A percentile compares a stretch with the other conserved stretches of the same genome.
These are phyloP conservation scores for Alaudala cheleensis DNA, from an alignment of 2,113 vertebrate species.

Conservation along the genomic window DNA sequence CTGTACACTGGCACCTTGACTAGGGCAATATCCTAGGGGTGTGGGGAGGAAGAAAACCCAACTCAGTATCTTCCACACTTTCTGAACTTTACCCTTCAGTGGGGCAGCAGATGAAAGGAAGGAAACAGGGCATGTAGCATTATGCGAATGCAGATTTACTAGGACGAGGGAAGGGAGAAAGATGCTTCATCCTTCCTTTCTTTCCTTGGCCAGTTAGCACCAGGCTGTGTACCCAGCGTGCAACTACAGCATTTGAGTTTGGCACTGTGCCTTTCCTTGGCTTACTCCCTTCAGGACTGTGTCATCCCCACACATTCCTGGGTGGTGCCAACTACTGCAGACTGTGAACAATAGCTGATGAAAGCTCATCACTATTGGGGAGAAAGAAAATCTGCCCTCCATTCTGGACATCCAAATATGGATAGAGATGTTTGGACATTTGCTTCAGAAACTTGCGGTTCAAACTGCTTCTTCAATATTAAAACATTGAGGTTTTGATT, in stretches of 20 bases:
- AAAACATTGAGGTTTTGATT: neutral
- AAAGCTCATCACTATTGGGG: neutral
- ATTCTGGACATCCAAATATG: neutral
- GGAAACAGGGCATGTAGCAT: rapidly evolving
- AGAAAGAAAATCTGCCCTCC: neutral
- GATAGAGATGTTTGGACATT: neutral
- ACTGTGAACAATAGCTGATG: neutral
- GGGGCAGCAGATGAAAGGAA: neutral
- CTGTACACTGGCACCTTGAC: neutral
- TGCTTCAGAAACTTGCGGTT: neutral
- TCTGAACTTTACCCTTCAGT: neutral
- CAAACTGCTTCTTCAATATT: neutral
- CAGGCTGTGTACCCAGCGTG: neutral
- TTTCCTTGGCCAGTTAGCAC: neutral
- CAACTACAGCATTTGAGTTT: neutral
- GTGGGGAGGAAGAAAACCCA: neutral
- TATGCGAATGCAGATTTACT: neutral
- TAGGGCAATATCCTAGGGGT: neutral
- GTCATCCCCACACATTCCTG: neutral
- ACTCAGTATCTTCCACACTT: neutral
- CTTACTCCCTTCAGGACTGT: neutral
- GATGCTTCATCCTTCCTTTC: neutral
- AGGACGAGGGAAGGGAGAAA: neutral
- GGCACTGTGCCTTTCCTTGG: neutral
- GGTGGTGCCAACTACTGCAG: constrained; percentile 4